Base-by-base conservation (phyloP, 2,888 invertebrate species). In the Microplitis deprimator region DNA sequence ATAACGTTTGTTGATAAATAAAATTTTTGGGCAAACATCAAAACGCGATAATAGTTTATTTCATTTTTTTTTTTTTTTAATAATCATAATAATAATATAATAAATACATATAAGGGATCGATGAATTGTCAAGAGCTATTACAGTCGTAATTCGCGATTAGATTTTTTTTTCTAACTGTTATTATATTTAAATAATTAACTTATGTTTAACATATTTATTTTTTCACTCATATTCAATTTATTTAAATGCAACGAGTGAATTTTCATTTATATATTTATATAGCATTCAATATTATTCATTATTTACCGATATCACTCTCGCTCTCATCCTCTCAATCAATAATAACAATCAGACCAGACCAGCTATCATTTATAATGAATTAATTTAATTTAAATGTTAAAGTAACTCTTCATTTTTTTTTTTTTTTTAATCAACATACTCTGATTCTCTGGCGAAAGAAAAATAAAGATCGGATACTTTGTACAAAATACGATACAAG, bases 401-500 rank as follows among this genome's bases (percentile, higher is more conserved):
- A 77, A 74, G 64, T 78, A 79, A 67, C 71, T 77, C 68, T 74
- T 73, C 65, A 75, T 72, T 76, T 73, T 68, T 74, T 71, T 41
- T 71, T 68, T 40, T 20, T 69, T 76, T 79, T 75, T 70, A 75
- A 39, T 38, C 65, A 8, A 81, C 82, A 83, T 83, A 83, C 81
- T 81, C 79, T 79, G 78, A 79, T 78, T 77, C 79, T 83, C 82
- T 85, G 83, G 86, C 84, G 81, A 85, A 87, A 84, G 78, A 83
- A 82, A 85, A 86, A 82, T 84, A 85, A 85, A 84, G 80, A 79
- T 87, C 83, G 85, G 86, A 85, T 87, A 88, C 85, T 89, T 88
- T 89, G 88, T 89, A 89, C 88, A 89, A 89, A 88, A 89, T 88
- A 87, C 88, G 85, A 89, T 88, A 85, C 85, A 87, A 88, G 87